Evolutionary conservation across 2,888 invertebrate genomes (phyloP), one percentile per base, ranked within the genome.

Genomic region (Anoplius nigerrimus): DNA sequence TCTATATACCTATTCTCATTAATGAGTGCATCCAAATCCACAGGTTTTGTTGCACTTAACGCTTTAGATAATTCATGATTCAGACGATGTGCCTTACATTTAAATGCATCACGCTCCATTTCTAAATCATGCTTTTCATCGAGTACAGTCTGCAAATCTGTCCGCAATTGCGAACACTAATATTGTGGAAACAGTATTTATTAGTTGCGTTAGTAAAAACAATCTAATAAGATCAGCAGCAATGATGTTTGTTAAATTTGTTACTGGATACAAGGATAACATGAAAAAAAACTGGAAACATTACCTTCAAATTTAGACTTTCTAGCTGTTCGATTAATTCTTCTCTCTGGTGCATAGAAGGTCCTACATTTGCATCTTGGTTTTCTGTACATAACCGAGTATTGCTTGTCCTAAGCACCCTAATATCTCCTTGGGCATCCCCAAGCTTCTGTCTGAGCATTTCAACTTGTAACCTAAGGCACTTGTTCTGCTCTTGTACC

Each of bases 61-160:
- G 95, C 92, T 75, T 92, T 92, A 78, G 93, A 93, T 18, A 97
- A 91, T 85, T 96, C 95, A 76, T 94, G 93, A 87, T 96, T 96
- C 21, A 96, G 90, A 11, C 95, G 90, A 84, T 95, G 95, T 2
- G 95, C 94, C 90, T 96, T 96, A 79, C 92, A 93, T 84, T 95
- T 95, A 84, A 95, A 96, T 22, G 94, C 94, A 87, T 96, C 96
- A 69, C 95, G 90, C 85, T 96, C 95, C 4, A 92, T 93, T 18
- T 94, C 92, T 42, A 95, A 88, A 84, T 96, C 96, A 83, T 96
- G 95, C 84, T 96, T 96, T 85, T 96, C 96, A 87, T 96, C 96
- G 53, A 96, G 88, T 27, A 95, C 91, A 5, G 93, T 92, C 86
- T 95, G 92, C 42, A 96, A 91, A 88, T 97, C 96, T 54, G 92